These are phyloP conservation scores for Chrysaora quinquecirrha DNA, from an alignment of 30 jellyfish, hydroid and myxozoan species.

Conservation along the genomic window DNA sequence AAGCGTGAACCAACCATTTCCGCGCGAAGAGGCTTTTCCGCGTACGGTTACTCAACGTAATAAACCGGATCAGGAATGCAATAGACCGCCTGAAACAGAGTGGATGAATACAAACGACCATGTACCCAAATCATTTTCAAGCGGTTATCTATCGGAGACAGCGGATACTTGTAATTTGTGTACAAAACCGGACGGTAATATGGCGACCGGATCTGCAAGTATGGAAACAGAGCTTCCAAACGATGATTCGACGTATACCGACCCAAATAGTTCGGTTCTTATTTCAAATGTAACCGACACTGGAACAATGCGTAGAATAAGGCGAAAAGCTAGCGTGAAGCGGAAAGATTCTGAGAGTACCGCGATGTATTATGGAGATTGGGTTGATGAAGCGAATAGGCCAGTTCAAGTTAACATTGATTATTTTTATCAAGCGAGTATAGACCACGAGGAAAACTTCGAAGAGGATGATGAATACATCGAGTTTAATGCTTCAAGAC, in stretches of 20 bases:
- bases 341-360: not conserved
- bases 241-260: not conserved
- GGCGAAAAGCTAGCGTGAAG: conserved; percentile 1
- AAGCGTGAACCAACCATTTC: not conserved
- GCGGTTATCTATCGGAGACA: conserved; percentile 3
- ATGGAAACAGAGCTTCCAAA: not conserved
- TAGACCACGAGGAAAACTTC: conserved; percentile 59
- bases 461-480: conserved; percentile 41
- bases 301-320: conserved; percentile 1
- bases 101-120: not conserved
- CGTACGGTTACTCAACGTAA: not conserved
- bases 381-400: conserved; percentile 1
- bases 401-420: conserved; percentile 80
- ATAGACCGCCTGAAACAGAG: not conserved
- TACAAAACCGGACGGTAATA: not conserved
- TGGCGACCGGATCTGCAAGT: not conserved
- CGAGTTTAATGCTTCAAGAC: conserved; percentile 2
- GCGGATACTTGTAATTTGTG: not conserved
- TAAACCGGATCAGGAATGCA: not conserved
- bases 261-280: not conserved
- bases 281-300: not conserved
- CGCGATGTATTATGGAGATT: not conserved
- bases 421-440: conserved; percentile 65
- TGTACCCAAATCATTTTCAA: conserved; percentile 2
- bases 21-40: not conserved